phyloP scores from a whole-genome alignment of 2,888 invertebrate genomes.

The Hypselothyrea guttata region DNA sequence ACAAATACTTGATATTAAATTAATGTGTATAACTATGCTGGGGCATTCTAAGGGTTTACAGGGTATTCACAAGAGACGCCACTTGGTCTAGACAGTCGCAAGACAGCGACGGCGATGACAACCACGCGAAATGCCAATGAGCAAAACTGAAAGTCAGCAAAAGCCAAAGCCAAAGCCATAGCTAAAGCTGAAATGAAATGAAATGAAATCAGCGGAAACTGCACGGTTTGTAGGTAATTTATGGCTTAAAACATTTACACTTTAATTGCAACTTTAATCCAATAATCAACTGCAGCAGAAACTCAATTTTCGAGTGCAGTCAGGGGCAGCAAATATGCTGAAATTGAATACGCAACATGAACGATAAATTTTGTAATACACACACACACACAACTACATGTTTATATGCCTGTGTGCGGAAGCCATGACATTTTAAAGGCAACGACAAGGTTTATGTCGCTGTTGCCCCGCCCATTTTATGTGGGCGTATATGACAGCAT shows the following conservation, averaged over 20 bases:
- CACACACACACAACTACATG: constrained; percentile 8
- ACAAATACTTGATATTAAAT: too few species aligned
- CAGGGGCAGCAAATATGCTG: constrained; percentile 9
- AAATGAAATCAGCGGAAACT: background rate
- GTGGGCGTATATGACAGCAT: constrained; percentile 68
- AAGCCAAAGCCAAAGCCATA: constrained; percentile 18
- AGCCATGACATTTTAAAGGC: constrained; percentile 70
- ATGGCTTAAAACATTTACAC: constrained; percentile 9
- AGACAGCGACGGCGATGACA: constrained; percentile 12
- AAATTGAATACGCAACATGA: constrained; percentile 25
- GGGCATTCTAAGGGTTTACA: too few species aligned
- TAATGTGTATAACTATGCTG: too few species aligned
- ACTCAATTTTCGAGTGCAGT: constrained; percentile 35
- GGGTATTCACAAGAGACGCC: constrained; percentile 49
- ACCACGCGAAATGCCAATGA: constrained; percentile 14
- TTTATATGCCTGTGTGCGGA: background rate
- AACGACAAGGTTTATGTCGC: constrained; percentile 61
- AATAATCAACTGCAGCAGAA: constrained; percentile 40
- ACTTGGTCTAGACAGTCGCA: constrained; percentile 61
- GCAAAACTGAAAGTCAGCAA: constrained; percentile 21
- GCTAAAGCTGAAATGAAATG: background rate
- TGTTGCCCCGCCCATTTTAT: constrained; percentile 38
- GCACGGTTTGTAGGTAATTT: constrained; percentile 1
- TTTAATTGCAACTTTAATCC: constrained; percentile 33
- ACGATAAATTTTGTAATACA: constrained; percentile 3